A percentile compares a stretch with the other conserved stretches of the same genome.
These are phyloP conservation scores for Limanda limanda DNA, from an alignment of 2,113 vertebrate genomes.

Conservation along the genomic window DNA sequence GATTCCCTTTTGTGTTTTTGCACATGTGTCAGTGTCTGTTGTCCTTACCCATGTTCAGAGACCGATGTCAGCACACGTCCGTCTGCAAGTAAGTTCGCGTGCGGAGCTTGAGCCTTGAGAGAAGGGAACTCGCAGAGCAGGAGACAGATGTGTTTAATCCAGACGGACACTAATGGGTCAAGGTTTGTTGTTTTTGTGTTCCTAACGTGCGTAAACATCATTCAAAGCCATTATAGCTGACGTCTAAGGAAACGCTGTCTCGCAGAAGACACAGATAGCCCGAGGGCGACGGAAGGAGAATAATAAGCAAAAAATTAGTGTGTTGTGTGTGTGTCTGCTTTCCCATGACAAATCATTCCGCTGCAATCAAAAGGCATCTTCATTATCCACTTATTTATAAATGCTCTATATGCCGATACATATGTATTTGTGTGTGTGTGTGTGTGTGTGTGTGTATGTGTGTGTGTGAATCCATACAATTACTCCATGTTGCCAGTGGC, in stretches of 20 bases:
- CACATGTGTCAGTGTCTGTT: too few species aligned
- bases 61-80: conserved; percentile 1
- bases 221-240: conserved; percentile 64
- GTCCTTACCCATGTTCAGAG: too few species aligned
- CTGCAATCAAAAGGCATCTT: conserved; percentile 28
- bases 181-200: conserved; percentile 63
- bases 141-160: conserved; percentile 39
- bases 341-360: conserved; percentile 18
- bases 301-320: conserved; percentile 53
- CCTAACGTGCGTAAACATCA: conserved; percentile 37
- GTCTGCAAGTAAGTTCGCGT: neutral
- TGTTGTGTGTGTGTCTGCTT: conserved; percentile 26
- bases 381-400: conserved; percentile 52
- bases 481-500: conserved; percentile 37
- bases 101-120: conserved; percentile 35
- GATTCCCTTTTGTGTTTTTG: too few species aligned
- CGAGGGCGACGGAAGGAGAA: conserved; percentile 36
- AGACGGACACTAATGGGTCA: conserved; percentile 69
- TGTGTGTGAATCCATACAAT: conserved; percentile 15
- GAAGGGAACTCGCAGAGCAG: conserved; percentile 1
- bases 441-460: neutral
- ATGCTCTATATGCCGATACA: conserved; percentile 24
- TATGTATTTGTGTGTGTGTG: neutral
- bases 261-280: conserved; percentile 63
- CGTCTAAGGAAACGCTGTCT: conserved; percentile 50